Evolutionary conservation across 2,113 vertebrate species (phyloP), one percentile per base, ranked within the genome.

Genomic region (Rhinichthys klamathensis): DNA sequence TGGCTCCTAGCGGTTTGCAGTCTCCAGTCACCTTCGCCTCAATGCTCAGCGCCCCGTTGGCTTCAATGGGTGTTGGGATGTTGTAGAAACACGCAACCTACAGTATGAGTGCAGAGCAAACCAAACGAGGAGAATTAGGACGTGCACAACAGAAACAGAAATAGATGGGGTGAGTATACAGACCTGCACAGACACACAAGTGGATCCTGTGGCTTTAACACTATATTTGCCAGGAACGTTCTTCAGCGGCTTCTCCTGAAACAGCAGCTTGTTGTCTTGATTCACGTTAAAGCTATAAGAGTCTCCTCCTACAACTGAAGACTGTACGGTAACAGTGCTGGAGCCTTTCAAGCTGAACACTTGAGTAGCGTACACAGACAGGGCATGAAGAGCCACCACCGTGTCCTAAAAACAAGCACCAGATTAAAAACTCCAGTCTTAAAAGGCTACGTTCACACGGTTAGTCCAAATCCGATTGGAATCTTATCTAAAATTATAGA

Each of bases 251-350:
- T 87, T 21, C 6, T 95, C 94, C 88, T 98, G 97, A 10, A 97
- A 94, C 77, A 97, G 89, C 67, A 97, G 92, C 25, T 94, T 93
- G 89, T 96, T 97, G 82, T 44, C 38, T 3, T 91, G 32, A n/a
- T 94, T 92, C 72, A 97, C 92, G 0, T 90, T 89, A 85, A 98
- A 95, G 2, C 80, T 67, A 58, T 92, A 44, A 84, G 87, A 83
- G 67, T 91, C 90, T 1, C 38, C 84, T 4, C 76, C 88, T 23
- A 0, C 46, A 44, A 30, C 25, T 16, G 89, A 84, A 61, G 91
- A 82, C 81, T 81, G 89, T 54, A 93, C 87, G 2, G 84, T 86
- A 44, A 94, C 93, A 13, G 87, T 90, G 46, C 91, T 84, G 60
- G 90, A 83, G 35, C 87, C 90, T 1, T 83, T 89, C 15, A 86